phyloP scores from a whole-genome alignment of 2,888 invertebrate species.

The Bruchidius siliquastri region DNA sequence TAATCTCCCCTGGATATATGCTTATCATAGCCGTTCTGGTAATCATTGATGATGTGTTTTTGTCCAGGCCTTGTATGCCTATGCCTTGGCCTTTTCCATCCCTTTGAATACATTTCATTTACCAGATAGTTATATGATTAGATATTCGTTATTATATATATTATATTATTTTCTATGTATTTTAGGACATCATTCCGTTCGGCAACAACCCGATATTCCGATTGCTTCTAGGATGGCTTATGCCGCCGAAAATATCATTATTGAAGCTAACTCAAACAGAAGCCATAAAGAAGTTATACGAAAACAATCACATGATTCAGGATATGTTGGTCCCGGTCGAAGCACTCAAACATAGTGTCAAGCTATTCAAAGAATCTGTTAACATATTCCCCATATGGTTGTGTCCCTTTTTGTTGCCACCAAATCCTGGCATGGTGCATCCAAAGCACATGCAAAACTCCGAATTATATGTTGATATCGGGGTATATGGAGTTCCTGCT shows the following conservation, averaged over 20 bases:
- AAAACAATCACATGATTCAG: conserved; percentile 72
- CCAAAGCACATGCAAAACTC: conserved; percentile 35
- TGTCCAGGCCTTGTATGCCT: too few species aligned
- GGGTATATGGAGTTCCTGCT: conserved; percentile 74
- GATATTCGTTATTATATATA: too few species aligned
- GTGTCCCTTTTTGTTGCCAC: conserved; percentile 70
- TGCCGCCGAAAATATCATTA: conserved; percentile 77
- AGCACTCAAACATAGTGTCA: conserved; percentile 56
- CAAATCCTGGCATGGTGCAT: conserved; percentile 68
- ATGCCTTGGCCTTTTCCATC: too few species aligned
- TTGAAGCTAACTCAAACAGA: conserved; percentile 73
- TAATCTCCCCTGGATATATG: not conserved
- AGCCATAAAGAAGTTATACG: conserved; percentile 65
- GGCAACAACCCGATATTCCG: conserved; percentile 73
- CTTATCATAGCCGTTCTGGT: too few species aligned
- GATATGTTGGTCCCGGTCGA: conserved; percentile 75
- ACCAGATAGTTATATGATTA: too few species aligned
- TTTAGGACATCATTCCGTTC: conserved; percentile 76
- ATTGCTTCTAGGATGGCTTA: conserved; percentile 71
- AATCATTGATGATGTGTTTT: too few species aligned
- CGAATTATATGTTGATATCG: conserved; percentile 71
- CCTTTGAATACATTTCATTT: too few species aligned
- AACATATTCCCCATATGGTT: conserved; percentile 74
- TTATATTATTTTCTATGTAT: conserved; percentile 1
- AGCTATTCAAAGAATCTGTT: conserved; percentile 62